These are phyloP conservation scores for Marmota monax DNA, from an alignment of 2,113 vertebrate species.

Conservation along the genomic window DNA sequence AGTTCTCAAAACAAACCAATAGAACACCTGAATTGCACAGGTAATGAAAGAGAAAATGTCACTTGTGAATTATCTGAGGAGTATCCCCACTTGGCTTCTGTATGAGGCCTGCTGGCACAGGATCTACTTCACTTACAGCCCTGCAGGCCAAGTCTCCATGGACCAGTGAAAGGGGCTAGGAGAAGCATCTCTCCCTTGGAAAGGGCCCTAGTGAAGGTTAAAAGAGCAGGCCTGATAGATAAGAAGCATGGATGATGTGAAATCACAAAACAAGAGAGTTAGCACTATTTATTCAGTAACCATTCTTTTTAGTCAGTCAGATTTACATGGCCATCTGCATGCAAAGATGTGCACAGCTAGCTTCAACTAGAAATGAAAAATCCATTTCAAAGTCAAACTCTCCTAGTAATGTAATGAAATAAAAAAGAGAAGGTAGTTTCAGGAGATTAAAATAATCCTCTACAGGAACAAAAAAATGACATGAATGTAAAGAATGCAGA, in stretches of 20 bases:
- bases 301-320: not conserved
- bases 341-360: not conserved
- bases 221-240: not conserved
- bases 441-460: not conserved
- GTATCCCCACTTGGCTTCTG: not conserved
- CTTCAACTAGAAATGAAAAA: not conserved
- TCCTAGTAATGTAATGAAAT: slow-evolving; percentile 11
- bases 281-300: not conserved
- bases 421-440: not conserved
- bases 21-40: not conserved
- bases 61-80: not conserved
- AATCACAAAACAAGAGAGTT: not conserved
- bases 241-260: not conserved
- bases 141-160: rapidly evolving
- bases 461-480: not conserved
- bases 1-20: not conserved
- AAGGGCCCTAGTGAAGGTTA: rapidly evolving
- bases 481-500: not conserved
- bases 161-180: not conserved
- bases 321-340: not conserved
- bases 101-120: rapidly evolving
- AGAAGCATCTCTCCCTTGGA: rapidly evolving
- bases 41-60: not conserved
- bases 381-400: not conserved
- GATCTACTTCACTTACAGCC: not conserved